Evolutionary conservation across 35 echinoderm and acorn worm genomes (phyloP), one percentile per base, ranked within the genome.

Genomic region (Lytechinus pictus): DNA sequence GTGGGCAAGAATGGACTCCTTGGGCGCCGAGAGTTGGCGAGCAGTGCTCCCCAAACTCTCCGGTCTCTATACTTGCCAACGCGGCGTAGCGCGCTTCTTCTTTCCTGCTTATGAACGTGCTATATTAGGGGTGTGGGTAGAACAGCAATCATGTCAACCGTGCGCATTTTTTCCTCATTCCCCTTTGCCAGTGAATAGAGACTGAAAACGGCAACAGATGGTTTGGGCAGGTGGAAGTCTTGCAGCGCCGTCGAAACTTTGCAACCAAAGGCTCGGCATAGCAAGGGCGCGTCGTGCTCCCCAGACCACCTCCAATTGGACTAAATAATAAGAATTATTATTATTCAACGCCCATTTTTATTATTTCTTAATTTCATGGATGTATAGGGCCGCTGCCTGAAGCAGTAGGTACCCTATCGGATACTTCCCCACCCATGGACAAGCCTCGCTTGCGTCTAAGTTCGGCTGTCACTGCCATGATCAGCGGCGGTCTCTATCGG

Each of bases 301-400:
- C 92, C 54, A 93, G 27, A 93, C 92, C 92, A 93, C 92, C 92
- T 93, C 92, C 92, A 93, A 93, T 93, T 93, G 28, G 92, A 93
- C 92, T 93, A 93, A 93, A 93, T 93, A 93, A 93, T 93, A 93
- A 93, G 92, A 93, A 93, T 93, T 93, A 93, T 93, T 93, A 93
- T 93, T 93, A 93, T 93, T 93, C 92, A 93, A 93, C 92, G 92
- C 92, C 92, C 92, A 93, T 93, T 93, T 93, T 93, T 93, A 93
- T 93, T 93, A 93, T 93, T 93, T 93, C 92, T 93, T 93, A 93
- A 93, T 93, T 93, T 93, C 92, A 93, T 54, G 92, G 92, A 54
- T 93, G 92, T 93, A 93, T 57, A 55, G 52, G 92, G 92, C 52
- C 92, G 92, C 53, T 93, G 92, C 92, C 92, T 54, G 53, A 57